Evolutionary conservation across 1,140 invertebrate genomes (phyloP).

Genomic region (Ruditapes philippinarum): DNA sequence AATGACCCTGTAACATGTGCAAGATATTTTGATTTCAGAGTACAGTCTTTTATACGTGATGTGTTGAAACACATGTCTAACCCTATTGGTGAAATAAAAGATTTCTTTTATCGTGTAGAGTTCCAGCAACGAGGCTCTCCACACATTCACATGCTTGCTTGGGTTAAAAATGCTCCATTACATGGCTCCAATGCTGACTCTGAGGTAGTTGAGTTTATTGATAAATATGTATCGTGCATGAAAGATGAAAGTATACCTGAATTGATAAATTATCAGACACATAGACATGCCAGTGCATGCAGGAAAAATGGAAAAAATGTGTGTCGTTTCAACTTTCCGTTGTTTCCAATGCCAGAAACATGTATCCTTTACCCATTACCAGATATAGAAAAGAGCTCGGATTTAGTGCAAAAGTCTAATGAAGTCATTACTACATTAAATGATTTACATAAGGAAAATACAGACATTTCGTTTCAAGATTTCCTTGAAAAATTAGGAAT

Average conservation of each 20-base stretch:
- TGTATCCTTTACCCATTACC: conserved; percentile 55
- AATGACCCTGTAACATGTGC: too few relatives aligned
- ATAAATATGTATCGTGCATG: conserved; percentile 23
- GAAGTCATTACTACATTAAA: background rate
- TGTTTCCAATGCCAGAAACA: too few relatives aligned
- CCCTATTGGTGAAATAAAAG: conserved; percentile 67
- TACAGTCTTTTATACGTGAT: conserved; percentile 42
- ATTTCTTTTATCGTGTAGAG: conserved; percentile 82
- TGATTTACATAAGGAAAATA: too few relatives aligned
- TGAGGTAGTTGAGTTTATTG: conserved; percentile 37
- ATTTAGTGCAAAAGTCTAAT: too few relatives aligned
- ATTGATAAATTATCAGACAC: conserved; percentile 25
- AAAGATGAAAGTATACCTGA: background rate
- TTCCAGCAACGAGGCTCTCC: conserved; percentile 86
- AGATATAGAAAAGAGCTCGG: too few relatives aligned
- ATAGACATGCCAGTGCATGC: conserved; percentile 70
- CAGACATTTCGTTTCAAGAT: too few relatives aligned
- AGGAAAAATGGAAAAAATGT: conserved; percentile 21
- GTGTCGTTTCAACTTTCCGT: too few relatives aligned
- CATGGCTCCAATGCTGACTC: conserved; percentile 40
- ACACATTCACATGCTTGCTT: conserved; percentile 85
- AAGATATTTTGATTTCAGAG: background rate
- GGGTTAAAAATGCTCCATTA: conserved; percentile 82
- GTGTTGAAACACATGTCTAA: conserved; percentile 8
- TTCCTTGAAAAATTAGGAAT: background rate